Evolutionary conservation across 2,888 invertebrate genomes (phyloP).

Genomic region (Leucoma salicis): DNA sequence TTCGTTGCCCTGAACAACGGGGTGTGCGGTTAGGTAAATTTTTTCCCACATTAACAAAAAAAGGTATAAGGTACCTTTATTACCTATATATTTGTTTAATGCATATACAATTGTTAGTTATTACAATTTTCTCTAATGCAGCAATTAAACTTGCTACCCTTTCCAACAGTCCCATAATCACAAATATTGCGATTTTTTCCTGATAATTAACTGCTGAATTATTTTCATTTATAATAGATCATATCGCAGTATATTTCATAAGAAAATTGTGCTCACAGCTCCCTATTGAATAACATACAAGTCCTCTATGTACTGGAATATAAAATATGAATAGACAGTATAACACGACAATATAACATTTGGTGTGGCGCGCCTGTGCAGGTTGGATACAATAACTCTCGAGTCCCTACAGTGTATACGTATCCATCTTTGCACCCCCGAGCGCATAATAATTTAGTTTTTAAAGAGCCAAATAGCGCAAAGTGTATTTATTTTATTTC

Average conservation of each 20-base stretch:
- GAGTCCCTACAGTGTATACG: constrained; percentile 70
- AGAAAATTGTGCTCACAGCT: constrained; percentile 41
- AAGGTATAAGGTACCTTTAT: no score
- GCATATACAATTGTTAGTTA: no score
- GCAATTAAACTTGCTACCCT: no score
- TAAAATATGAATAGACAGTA: constrained; percentile 66
- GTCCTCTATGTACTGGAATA: constrained; percentile 54
- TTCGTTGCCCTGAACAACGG: no score
- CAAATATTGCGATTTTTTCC: no score
- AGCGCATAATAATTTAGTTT: constrained; percentile 75
- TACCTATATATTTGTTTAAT: no score
- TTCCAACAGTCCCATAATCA: no score
- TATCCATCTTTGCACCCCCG: constrained; percentile 74
- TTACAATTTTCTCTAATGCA: no score
- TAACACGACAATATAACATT: constrained; percentile 44
- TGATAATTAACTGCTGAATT: no score
- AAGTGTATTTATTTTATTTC: constrained; percentile 74
- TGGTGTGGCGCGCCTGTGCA: constrained; percentile 50
- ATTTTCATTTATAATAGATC: constrained; percentile 47
- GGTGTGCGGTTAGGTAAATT: no score
- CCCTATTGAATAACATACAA: constrained; percentile 56
- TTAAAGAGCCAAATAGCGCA: constrained; percentile 70
- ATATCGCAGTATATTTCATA: constrained; percentile 44
- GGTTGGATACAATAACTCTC: constrained; percentile 59
- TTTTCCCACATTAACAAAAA: no score